phyloP scores from a whole-genome alignment of 2,888 invertebrate genomes.

The Marasmarcha lunaedactyla region DNA sequence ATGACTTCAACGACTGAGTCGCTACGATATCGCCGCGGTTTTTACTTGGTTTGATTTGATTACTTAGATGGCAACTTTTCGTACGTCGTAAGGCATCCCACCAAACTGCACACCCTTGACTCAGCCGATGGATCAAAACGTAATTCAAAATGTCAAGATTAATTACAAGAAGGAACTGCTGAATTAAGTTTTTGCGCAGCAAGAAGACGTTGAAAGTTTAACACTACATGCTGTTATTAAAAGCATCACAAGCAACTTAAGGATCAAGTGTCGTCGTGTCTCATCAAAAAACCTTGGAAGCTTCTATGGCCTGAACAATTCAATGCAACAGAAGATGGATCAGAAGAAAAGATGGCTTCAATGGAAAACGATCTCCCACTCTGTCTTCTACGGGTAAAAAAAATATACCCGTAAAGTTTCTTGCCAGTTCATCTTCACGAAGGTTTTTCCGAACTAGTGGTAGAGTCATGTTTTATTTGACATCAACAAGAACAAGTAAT shows the following conservation, averaged over 20 bases:
- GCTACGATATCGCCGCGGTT: no score
- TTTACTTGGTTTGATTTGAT: no score
- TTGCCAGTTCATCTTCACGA: no score
- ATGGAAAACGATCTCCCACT: constrained; percentile 10
- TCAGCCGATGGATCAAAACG: constrained; percentile 12
- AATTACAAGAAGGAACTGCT: constrained; percentile 11
- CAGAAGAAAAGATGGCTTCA: constrained; percentile 9
- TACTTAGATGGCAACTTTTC: no score
- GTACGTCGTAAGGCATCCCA: no score
- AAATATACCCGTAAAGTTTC: no score
- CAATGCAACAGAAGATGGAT: constrained; percentile 11
- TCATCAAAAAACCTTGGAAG: constrained; percentile 10
- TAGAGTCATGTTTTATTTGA: no score
- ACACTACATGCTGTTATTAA: constrained; percentile 1
- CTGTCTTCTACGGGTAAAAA: constrained; percentile 6
- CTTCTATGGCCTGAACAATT: constrained; percentile 11
- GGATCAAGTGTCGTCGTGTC: constrained; percentile 6
- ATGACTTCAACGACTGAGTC: no score
- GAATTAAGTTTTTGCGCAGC: constrained; percentile 3
- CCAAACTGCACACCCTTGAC: constrained; percentile 7
- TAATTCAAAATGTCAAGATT: constrained; percentile 10
- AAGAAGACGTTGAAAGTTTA: constrained; percentile 3
- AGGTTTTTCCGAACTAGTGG: no score
- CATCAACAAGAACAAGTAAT: no score
- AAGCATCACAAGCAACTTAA: constrained; percentile 11